Conservation (phyloP, 2,888 invertebrate genomes). For the Megaustenia siamemsis region DNA sequence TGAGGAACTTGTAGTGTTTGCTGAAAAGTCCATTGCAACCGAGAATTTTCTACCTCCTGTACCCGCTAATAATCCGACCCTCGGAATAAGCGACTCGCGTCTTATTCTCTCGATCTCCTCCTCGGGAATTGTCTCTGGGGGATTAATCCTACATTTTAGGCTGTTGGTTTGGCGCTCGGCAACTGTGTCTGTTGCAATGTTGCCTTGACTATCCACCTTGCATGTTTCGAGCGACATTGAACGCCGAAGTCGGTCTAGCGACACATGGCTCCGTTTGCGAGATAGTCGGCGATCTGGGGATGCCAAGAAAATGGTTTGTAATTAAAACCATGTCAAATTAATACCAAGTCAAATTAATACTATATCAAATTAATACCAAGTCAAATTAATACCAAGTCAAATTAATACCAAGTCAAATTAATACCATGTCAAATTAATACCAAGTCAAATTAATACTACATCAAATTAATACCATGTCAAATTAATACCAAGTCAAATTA, state of each 20-base stretch:
- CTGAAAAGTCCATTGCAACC: not conserved
- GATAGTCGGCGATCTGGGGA: conserved; percentile 71
- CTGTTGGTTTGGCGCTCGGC: conserved; percentile 53
- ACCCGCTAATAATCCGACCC: conserved; percentile 40
- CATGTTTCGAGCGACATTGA: conserved; percentile 68
- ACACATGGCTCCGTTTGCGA: conserved; percentile 64
- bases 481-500: too few relatives aligned
- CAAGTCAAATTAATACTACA: too few relatives aligned
- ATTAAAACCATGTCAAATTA: too few relatives aligned
- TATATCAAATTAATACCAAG: too few relatives aligned
- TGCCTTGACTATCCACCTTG: conserved; percentile 44
- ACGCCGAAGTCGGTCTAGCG: conserved; percentile 68
- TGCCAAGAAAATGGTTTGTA: conserved; percentile 26
- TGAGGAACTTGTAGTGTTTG: not conserved
- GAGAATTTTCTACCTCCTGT: conserved; percentile 35
- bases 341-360: too few relatives aligned
- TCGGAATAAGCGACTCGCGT: conserved; percentile 58
- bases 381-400: too few relatives aligned
- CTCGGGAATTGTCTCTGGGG: conserved; percentile 71
- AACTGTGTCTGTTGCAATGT: conserved; percentile 23
- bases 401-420: too few relatives aligned
- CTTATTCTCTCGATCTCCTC: conserved; percentile 64
- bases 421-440: too few relatives aligned
- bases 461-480: too few relatives aligned
- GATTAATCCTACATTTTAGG: conserved; percentile 56